Conservation (phyloP, 92 coral and sea anemone species). For the Plumapathes pennacea region DNA sequence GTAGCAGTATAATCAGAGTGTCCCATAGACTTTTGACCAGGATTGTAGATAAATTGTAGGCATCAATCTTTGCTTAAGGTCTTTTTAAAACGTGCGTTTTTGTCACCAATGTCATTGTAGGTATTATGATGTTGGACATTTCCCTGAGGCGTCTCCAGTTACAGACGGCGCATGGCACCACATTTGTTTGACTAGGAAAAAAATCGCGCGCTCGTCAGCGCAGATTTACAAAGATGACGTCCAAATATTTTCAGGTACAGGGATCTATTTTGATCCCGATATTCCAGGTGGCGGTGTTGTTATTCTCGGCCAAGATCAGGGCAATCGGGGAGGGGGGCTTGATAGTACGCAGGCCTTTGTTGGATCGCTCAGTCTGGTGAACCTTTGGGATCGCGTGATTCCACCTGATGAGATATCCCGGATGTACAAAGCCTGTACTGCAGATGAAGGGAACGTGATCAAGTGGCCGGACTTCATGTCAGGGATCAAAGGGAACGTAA, state of each 20-base stretch:
- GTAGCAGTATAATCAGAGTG: too few species aligned
- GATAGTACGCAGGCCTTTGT: not conserved
- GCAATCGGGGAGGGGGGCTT: not conserved
- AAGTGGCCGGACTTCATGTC: conserved; percentile 1
- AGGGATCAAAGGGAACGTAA: not conserved
- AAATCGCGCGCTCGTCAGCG: not conserved
- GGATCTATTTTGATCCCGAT: not conserved
- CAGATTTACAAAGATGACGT: conserved; percentile 6
- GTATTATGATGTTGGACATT: too few species aligned
- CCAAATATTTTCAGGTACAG: not conserved
- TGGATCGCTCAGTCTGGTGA: not conserved
- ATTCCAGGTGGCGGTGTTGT: not conserved
- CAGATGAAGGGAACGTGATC: not conserved
- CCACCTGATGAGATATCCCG: not conserved
- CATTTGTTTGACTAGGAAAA: conserved; percentile 2
- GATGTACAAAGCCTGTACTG: not conserved
- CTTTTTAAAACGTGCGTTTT: too few species aligned
- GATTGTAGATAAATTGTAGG: too few species aligned
- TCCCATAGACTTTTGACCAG: too few species aligned
- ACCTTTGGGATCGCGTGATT: not conserved
- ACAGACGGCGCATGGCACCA: not conserved
- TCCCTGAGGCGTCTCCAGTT: not conserved
- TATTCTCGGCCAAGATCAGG: not conserved
- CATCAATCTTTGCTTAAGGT: too few species aligned
- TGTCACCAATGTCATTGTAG: too few species aligned